Percentiles rank a stretch among this genome's conserved stretches.
phyloP scores from a whole-genome alignment of 2,797 vertebrate species.

The Petrocephalus sullivani region DNA sequence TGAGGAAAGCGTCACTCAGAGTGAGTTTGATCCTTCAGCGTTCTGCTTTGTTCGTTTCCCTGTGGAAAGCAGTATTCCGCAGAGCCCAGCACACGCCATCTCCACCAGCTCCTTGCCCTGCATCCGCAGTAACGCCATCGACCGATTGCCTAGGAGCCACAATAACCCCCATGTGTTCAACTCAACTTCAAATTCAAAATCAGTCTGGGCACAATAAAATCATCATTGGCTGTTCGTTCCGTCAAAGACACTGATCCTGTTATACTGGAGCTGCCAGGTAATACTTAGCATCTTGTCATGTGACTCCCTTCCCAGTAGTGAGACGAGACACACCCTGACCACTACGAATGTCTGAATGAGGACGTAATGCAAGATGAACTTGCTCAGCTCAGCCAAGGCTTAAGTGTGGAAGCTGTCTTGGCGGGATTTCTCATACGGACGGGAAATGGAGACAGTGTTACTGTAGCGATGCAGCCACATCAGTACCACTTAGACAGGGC shows the following conservation, averaged over 20 bases:
- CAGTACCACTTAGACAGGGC: background rate
- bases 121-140: background rate
- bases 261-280: constrained; percentile 22
- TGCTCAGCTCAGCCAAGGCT: background rate
- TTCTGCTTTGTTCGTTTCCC: background rate
- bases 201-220: constrained; percentile 7
- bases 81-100: background rate
- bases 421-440: background rate
- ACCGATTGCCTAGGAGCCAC: background rate
- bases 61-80: background rate
- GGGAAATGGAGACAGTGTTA: background rate
- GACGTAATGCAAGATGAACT: background rate
- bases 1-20: background rate
- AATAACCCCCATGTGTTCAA: background rate
- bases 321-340: background rate
- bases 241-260: background rate
- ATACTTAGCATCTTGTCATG: constrained; percentile 15
- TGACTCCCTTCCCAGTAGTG: background rate
- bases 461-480: too few relatives aligned
- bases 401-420: background rate
- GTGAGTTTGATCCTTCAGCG: background rate
- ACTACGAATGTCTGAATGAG: too few relatives aligned
- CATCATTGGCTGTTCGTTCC: background rate
- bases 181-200: background rate
- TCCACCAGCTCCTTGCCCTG: background rate